phyloP scores from a whole-genome alignment of 2,113 vertebrate genomes.

The Mus musculus region GRCm39 chr2:76427001-76427500 shows the following conservation, averaged over 20 bases:
- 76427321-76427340: not conserved
- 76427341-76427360: not conserved
- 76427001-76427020: conserved; percentile 64
- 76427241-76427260: conserved; percentile 62
- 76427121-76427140: conserved; percentile 60
- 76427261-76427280: conserved; percentile 55
- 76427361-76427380: conserved; percentile 73
- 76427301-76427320: conserved; percentile 44
- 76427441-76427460: conserved; percentile 33
- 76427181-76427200: conserved; percentile 74
- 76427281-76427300: conserved; percentile 50
- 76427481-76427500: conserved; percentile 56
- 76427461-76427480: conserved; percentile 55
- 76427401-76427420: conserved; percentile 77
- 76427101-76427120: conserved; percentile 58
- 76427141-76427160: conserved; percentile 57
- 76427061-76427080: conserved; percentile 62
- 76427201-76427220: conserved; percentile 78
- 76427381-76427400: conserved; percentile 83
- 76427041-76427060: conserved; percentile 27
- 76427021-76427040: conserved; percentile 77
- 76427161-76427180: conserved; percentile 62
- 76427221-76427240: conserved; percentile 75
- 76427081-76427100: conserved; percentile 51
- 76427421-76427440: conserved; percentile 68